Conservation (phyloP, 2,797 vertebrate genomes). For the Sciurus vulgaris region DNA sequence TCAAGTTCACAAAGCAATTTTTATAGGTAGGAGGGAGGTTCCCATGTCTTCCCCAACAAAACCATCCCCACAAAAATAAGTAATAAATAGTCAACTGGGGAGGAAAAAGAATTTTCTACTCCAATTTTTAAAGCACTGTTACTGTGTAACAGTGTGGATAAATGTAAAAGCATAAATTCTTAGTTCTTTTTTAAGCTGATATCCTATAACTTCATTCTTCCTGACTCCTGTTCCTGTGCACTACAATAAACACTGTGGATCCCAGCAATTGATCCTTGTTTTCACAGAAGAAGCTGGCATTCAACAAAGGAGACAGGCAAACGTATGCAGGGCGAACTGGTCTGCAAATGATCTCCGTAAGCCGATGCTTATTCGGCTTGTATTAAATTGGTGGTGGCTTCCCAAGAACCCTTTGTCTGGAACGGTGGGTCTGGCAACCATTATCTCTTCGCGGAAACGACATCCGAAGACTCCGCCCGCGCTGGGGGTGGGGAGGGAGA, state of each 20-base stretch:
- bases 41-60: too few relatives aligned
- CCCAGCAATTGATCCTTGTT: neutral
- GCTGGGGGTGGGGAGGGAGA: constrained; percentile 74
- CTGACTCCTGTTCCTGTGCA: neutral
- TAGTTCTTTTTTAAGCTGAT: neutral
- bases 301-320: neutral
- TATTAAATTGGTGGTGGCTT: neutral
- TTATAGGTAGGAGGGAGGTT: neutral
- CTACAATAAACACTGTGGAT: neutral
- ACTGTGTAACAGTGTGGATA: neutral
- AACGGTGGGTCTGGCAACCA: constrained; percentile 54
- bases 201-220: neutral
- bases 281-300: neutral
- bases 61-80: neutral
- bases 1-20: constrained; percentile 14
- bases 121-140: neutral
- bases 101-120: neutral
- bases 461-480: constrained; percentile 75
- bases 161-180: neutral
- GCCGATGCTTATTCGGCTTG: neutral
- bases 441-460: neutral
- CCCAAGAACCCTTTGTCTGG: constrained; percentile 77
- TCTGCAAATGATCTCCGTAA: neutral
- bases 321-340: neutral
- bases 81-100: neutral